A percentile compares a stretch with the other conserved stretches of the same genome.
phyloP scores from a whole-genome alignment of 2,888 invertebrate genomes.

The Octodonta nipae region DNA sequence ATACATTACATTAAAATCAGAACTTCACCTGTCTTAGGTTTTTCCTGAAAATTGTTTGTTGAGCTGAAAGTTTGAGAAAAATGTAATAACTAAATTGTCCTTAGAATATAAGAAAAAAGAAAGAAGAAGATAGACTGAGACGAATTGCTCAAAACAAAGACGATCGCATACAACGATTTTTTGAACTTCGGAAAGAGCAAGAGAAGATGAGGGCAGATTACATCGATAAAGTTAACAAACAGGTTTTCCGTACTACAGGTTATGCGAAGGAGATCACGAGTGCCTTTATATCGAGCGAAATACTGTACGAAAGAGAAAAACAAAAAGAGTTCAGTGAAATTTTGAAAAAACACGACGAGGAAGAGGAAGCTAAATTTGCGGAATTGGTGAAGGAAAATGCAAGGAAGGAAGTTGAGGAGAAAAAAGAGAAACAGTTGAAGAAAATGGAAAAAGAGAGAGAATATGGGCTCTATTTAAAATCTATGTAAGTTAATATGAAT shows the following conservation, averaged over 20 bases:
- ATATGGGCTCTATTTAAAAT: neutral
- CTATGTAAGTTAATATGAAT: neutral
- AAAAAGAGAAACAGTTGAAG: conserved; percentile 14
- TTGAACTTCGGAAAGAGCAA: conserved; percentile 18
- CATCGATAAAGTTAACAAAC: conserved; percentile 23
- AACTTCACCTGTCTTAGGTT: too few species aligned
- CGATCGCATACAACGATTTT: conserved; percentile 17
- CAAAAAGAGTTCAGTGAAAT: conserved; percentile 26
- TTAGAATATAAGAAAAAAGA: conserved; percentile 21
- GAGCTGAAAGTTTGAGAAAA: too few species aligned
- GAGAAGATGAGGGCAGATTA: conserved; percentile 21
- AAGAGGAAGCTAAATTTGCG: conserved; percentile 21
- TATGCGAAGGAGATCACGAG: conserved; percentile 26
- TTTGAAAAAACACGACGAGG: conserved; percentile 26
- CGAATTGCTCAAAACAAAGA: conserved; percentile 17
- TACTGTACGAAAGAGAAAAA: conserved; percentile 26
- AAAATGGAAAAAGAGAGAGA: conserved; percentile 9
- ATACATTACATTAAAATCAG: too few species aligned
- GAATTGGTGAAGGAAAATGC: conserved; percentile 20
- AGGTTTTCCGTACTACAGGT: conserved; percentile 24
- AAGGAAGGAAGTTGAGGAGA: conserved; percentile 20
- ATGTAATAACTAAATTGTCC: conserved; percentile 4
- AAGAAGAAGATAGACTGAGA: conserved; percentile 18
- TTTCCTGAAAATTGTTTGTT: neutral
- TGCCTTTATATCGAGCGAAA: conserved; percentile 26